Base-by-base conservation (phyloP, 37 sponge, comb jelly and placozoan genomes). In the Tethya wilhelma region DNA sequence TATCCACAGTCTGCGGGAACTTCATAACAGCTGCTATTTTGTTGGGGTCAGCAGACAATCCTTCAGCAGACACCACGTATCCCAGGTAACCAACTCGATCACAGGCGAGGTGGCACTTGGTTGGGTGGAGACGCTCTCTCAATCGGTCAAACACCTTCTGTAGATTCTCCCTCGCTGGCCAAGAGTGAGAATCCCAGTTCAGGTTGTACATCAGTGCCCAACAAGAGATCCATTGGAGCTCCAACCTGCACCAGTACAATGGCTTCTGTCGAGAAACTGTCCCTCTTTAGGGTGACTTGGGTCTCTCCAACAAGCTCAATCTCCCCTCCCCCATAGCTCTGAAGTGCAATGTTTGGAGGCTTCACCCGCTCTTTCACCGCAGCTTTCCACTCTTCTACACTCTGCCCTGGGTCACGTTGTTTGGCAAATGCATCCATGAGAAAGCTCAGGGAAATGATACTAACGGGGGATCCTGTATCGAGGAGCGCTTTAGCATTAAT, bases 391-490 rank as follows among this genome's bases (percentile, higher is more conserved):
- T 67, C 69, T 67, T 29, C 69, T 67, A 36, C 37, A 36, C 38
- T 36, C 12, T 31, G 20, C 5, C 12, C 11, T 4, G 17, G 38
- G 29, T 29, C 20, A 4, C 37, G 32, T 11, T 40, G 23, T 26
- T 25, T 22, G 36, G 65, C 66, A 23, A 63, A 32, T 26, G 68
- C 55, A 25, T 53, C 0, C 8, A 79, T 28, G 22, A 79, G 69
- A 40, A 68, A 79, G 4, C 49, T 56, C 41, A 67, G 23, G 12
- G 80, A 79, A 23, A 79, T 59, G 20, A 79, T 79, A 36, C 44
- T 68, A 22, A 79, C 80, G 23, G 80, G 80, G 28, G 80, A 67
- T 46, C 80, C 80, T 0, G 70, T 79, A 41, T 79, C 80, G 43
- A 79, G 65, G 14, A 69, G 37, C 6, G 80, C 70, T 12, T 68